Conservation (phyloP, 2,888 invertebrate genomes). For the Corbicula japonica region DNA sequence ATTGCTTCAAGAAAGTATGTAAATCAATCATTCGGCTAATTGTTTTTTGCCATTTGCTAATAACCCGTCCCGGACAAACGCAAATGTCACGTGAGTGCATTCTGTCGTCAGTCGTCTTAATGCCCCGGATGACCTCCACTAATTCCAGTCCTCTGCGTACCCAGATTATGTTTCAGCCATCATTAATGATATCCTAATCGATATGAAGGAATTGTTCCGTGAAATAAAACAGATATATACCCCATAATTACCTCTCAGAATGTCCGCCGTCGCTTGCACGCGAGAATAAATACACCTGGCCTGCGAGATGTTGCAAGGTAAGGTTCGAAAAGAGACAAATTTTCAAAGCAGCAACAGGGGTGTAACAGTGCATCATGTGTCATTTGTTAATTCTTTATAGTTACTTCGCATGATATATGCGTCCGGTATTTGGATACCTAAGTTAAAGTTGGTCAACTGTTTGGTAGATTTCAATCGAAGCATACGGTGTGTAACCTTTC, state of each 20-base stretch:
- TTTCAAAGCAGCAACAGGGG: slow-evolving; percentile 24
- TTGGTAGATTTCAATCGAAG: too few relatives aligned
- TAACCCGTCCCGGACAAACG: too few relatives aligned
- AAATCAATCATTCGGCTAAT: too few relatives aligned
- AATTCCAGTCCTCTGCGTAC: slow-evolving; percentile 34
- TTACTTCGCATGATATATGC: slow-evolving; percentile 24
- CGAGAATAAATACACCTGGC: slow-evolving; percentile 62
- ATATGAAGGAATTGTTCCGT: slow-evolving; percentile 53
- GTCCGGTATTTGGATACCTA: too few relatives aligned
- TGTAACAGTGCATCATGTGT: slow-evolving; percentile 31
- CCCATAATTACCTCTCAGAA: slow-evolving; percentile 39
- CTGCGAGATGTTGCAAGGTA: slow-evolving; percentile 47
- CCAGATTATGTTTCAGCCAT: slow-evolving; percentile 45
- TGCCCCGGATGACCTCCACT: slow-evolving; percentile 32
- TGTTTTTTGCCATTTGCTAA: too few relatives aligned
- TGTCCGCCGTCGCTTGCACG: slow-evolving; percentile 42
- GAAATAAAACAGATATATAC: slow-evolving; percentile 52
- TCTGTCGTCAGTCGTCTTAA: slow-evolving; percentile 35
- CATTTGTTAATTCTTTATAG: slow-evolving; percentile 27
- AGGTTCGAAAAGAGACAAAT: slow-evolving; percentile 61
- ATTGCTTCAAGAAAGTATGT: too few relatives aligned
- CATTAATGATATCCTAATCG: slow-evolving; percentile 51
- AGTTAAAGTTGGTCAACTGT: too few relatives aligned
- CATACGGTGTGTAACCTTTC: too few relatives aligned
- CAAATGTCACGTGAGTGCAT: slow-evolving; percentile 18